Conservation (phyloP, 2,888 invertebrate species). For the Rhodophaea formosa region DNA sequence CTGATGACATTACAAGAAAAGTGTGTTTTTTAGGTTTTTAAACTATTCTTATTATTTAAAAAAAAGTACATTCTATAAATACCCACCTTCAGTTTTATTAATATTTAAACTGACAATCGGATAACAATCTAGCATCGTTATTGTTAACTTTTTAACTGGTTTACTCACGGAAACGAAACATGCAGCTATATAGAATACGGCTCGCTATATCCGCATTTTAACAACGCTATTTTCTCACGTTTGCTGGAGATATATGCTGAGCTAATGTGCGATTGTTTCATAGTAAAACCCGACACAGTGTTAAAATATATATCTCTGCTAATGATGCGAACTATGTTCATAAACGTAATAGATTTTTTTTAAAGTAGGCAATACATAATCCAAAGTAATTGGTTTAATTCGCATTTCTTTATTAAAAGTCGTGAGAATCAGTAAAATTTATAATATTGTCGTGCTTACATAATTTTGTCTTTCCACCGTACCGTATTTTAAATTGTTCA, state of each 20-base stretch:
- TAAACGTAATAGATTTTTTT: neutral
- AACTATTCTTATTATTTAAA: too few relatives aligned
- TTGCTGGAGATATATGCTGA: neutral
- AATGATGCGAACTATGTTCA: neutral
- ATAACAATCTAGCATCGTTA: conserved; percentile 29
- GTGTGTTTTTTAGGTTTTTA: too few relatives aligned
- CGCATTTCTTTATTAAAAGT: too few relatives aligned
- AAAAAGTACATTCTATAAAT: too few relatives aligned
- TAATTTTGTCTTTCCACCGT: too few relatives aligned
- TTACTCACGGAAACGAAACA: conserved; percentile 39
- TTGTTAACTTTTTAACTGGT: conserved; percentile 38
- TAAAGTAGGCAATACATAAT: too few relatives aligned
- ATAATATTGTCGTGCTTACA: too few relatives aligned
- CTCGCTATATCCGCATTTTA: conserved; percentile 29
- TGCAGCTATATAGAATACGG: conserved; percentile 29
- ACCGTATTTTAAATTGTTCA: too few relatives aligned
- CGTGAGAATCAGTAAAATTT: too few relatives aligned
- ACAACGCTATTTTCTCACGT: conserved; percentile 27
- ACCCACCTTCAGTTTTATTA: too few relatives aligned
- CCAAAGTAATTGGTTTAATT: too few relatives aligned
- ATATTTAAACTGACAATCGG: conserved; percentile 1
- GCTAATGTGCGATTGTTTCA: conserved; percentile 6
- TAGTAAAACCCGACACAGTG: neutral
- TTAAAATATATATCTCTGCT: neutral
- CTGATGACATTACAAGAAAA: too few relatives aligned